Percentiles rank a stretch among this genome's conserved stretches.
Evolutionary conservation across 2,888 invertebrate species (phyloP).

Genomic region (Pterostichus niger): DNA sequence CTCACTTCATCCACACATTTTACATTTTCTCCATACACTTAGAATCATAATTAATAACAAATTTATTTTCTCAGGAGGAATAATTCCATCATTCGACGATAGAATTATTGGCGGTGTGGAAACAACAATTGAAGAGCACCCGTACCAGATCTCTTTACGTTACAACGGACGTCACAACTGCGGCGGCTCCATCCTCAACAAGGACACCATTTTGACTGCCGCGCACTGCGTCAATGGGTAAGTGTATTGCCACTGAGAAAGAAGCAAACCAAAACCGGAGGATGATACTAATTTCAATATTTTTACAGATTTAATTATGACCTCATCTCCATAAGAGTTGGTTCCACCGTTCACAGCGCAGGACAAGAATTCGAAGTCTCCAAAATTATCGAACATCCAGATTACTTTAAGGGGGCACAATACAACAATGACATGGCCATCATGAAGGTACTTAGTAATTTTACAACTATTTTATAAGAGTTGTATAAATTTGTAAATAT

Average conservation of each 20-base stretch:
- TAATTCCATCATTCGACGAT: not conserved
- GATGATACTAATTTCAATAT: too few species aligned
- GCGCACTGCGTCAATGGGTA: constrained; percentile 20
- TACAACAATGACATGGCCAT: not conserved
- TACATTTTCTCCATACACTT: too few species aligned
- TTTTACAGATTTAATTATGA: not conserved
- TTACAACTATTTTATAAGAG: too few species aligned
- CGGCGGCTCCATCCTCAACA: constrained; percentile 3
- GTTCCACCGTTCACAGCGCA: constrained; percentile 21
- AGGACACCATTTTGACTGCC: constrained; percentile 8
- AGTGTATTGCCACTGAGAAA: not conserved
- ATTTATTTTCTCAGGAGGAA: not conserved
- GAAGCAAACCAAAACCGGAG: not conserved
- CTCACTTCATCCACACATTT: too few species aligned
- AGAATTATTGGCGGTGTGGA: not conserved
- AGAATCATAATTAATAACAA: not conserved
- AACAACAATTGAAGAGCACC: not conserved
- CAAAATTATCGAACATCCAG: not conserved
- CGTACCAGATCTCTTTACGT: not conserved
- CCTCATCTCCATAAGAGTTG: not conserved
- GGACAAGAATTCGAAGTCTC: not conserved
- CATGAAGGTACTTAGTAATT: too few species aligned
- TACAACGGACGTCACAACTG: not conserved
- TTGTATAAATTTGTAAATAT: too few species aligned
- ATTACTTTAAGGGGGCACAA: too few species aligned